Conservation (phyloP, 2,797 vertebrate species). For the Masticophis lateralis region DNA sequence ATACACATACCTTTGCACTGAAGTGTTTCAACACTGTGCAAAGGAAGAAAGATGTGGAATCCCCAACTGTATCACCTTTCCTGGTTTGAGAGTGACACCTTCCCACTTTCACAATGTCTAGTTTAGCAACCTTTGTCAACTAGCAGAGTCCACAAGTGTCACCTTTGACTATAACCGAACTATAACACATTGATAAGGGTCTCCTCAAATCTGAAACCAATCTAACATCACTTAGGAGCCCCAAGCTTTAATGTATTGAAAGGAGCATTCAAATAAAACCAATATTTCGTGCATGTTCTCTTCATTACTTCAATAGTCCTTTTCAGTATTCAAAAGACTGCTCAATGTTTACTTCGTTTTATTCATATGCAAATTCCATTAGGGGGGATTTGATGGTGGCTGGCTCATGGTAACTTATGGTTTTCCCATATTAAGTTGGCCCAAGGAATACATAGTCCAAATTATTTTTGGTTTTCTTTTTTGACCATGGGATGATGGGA, state of each 20-base stretch:
- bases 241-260: not conserved
- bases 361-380: not conserved
- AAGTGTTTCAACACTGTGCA: not conserved
- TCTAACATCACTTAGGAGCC: not conserved
- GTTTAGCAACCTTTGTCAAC: not conserved
- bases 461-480: not conserved
- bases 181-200: not conserved
- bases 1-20: not conserved
- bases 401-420: too few species aligned
- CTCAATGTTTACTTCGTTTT: not conserved
- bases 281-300: not conserved
- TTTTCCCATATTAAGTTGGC: not conserved
- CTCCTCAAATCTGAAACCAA: not conserved
- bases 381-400: not conserved
- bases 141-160: not conserved
- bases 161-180: not conserved
- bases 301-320: not conserved
- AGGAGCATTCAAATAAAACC: not conserved
- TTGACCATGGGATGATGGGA: not conserved
- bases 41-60: slow-evolving; percentile 3
- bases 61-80: not conserved
- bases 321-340: not conserved
- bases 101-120: not conserved
- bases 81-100: not conserved
- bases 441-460: not conserved